Percentiles rank a stretch among this genome's conserved stretches.
These are phyloP conservation scores for Drosophila recens DNA, from an alignment of 2,888 invertebrate genomes.

Conservation along the genomic window DNA sequence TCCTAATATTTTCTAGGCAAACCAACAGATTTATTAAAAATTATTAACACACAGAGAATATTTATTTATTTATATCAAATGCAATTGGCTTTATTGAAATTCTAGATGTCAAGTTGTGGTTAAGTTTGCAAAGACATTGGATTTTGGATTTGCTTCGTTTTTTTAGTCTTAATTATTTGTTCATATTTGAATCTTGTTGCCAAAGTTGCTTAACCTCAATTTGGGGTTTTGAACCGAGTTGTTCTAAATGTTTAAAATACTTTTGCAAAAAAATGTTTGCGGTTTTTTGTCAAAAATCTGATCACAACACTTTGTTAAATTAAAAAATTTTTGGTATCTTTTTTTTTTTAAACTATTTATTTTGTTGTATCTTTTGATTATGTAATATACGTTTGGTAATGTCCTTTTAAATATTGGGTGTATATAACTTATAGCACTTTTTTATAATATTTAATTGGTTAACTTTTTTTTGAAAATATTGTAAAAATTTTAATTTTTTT, in stretches of 20 bases:
- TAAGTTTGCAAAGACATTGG: constrained; percentile 60
- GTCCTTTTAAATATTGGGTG: constrained; percentile 28
- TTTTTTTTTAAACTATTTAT: neutral
- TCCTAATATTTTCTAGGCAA: constrained; percentile 1
- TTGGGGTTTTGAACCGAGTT: constrained; percentile 41
- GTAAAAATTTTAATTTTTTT: constrained; percentile 31
- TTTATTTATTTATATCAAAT: constrained; percentile 32
- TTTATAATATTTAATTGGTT: constrained; percentile 12
- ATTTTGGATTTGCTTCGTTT: constrained; percentile 16
- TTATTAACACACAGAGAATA: constrained; percentile 1
- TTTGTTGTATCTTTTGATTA: constrained; percentile 39
- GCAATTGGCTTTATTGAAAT: constrained; percentile 58
- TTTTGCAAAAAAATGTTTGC: constrained; percentile 43
- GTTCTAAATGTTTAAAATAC: constrained; percentile 48
- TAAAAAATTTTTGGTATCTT: neutral
- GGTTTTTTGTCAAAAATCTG: constrained; percentile 13
- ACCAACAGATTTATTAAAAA: neutral
- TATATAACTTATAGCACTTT: constrained; percentile 25
- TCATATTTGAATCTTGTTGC: constrained; percentile 30
- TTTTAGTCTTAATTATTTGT: constrained; percentile 26
- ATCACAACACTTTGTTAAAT: constrained; percentile 17
- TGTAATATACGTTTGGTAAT: constrained; percentile 42
- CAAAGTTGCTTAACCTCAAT: constrained; percentile 71
- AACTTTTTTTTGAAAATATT: constrained; percentile 18
- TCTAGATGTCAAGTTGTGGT: constrained; percentile 67